Percentiles rank a stretch among this genome's conserved stretches.
These are phyloP conservation scores for Melieria picta DNA, from an alignment of 2,888 invertebrate species.

Conservation along the genomic window DNA sequence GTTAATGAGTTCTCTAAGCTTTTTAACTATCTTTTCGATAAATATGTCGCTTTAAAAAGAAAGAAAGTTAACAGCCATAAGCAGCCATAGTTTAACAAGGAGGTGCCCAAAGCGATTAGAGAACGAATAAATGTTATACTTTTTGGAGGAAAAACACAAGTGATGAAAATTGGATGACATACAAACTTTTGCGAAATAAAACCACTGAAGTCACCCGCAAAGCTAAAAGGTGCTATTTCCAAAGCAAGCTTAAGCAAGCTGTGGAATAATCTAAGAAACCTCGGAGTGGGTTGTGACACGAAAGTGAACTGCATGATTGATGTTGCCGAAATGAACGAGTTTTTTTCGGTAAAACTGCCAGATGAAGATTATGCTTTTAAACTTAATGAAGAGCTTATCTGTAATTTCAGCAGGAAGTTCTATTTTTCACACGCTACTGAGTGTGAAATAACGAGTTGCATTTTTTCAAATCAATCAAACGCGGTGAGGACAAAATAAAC, in stretches of 20 bases:
- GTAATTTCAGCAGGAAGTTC: neutral
- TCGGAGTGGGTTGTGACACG: neutral
- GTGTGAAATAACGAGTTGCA: neutral
- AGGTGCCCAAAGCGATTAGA: conserved; percentile 5
- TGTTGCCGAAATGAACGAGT: conserved; percentile 1
- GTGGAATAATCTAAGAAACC: conserved; percentile 10
- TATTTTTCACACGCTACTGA: neutral
- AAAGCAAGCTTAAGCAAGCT: conserved; percentile 1
- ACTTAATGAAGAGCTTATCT: neutral
- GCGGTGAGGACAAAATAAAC: conserved; percentile 4
- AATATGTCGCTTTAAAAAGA: too few species aligned
- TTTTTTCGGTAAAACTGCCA: conserved; percentile 6
- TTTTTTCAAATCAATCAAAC: neutral
- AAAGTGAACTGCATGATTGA: neutral
- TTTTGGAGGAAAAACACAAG: neutral
- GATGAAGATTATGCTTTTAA: neutral
- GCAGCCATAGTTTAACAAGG: neutral
- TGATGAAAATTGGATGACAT: neutral
- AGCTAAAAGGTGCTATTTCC: neutral
- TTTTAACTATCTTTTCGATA: too few species aligned
- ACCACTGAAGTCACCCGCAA: conserved; percentile 3
- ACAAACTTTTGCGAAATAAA: neutral
- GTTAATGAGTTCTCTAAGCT: too few species aligned
- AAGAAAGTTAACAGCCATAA: too few species aligned
- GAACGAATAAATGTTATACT: neutral